phyloP scores from a whole-genome alignment of 2,888 invertebrate genomes.

The Gibbula magus region DNA sequence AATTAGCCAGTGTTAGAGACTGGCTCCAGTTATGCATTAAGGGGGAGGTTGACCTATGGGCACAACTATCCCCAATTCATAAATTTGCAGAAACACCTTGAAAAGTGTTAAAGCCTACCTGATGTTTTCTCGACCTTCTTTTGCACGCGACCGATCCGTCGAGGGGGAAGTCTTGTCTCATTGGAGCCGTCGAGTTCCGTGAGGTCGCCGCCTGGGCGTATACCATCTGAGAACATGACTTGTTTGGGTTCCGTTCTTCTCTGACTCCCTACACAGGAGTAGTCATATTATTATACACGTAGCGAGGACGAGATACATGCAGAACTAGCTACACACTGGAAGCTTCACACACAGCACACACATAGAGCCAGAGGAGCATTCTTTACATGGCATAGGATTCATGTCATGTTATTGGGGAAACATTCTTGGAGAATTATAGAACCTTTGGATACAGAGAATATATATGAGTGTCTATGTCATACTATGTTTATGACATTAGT shows the following conservation, averaged over 20 bases:
- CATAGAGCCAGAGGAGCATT: background rate
- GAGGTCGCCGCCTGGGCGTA: slow-evolving; percentile 89
- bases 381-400: background rate
- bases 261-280: slow-evolving; percentile 38
- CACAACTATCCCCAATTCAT: too few relatives aligned
- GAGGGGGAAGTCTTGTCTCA: slow-evolving; percentile 57
- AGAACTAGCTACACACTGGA: background rate
- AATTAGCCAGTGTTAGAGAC: too few relatives aligned
- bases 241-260: slow-evolving; percentile 80
- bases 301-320: background rate
- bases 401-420: background rate
- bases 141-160: slow-evolving; percentile 56
- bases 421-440: background rate
- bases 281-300: background rate
- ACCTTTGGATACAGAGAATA: too few relatives aligned
- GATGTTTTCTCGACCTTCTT: slow-evolving; percentile 57
- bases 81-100: too few relatives aligned
- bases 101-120: slow-evolving; percentile 8
- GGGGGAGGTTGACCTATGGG: too few relatives aligned
- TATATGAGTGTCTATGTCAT: too few relatives aligned
- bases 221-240: slow-evolving; percentile 92
- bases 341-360: background rate
- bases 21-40: too few relatives aligned
- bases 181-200: slow-evolving; percentile 83
- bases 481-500: too few relatives aligned